phyloP scores from a whole-genome alignment of 1,140 invertebrate species.

The Eupristina koningsbergeri region DNA sequence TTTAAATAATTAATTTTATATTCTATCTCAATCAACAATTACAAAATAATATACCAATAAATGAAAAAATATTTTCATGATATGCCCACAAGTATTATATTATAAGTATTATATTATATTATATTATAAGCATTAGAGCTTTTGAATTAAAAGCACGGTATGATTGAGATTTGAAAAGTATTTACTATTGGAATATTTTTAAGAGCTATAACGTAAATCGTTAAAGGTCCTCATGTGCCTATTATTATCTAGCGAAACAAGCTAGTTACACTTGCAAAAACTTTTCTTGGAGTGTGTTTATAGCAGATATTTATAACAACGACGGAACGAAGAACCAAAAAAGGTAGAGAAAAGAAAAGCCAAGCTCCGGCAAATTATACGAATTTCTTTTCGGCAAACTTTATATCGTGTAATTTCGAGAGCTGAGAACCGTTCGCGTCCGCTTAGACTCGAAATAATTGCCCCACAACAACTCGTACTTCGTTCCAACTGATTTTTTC shows the following conservation, averaged over 20 bases:
- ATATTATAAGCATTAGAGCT: too few relatives aligned
- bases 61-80: too few relatives aligned
- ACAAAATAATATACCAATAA: too few relatives aligned
- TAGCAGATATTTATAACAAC: conserved; percentile 34
- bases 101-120: too few relatives aligned
- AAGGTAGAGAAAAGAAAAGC: conserved; percentile 27
- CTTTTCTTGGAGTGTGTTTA: conserved; percentile 38
- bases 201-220: background rate
- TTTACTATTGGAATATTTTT: background rate
- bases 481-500: conserved; percentile 52
- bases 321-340: conserved; percentile 4
- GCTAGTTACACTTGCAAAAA: conserved; percentile 16
- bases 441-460: conserved; percentile 49
- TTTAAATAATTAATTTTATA: too few relatives aligned
- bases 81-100: too few relatives aligned
- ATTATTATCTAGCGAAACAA: conserved; percentile 21
- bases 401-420: conserved; percentile 49
- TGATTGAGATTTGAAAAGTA: background rate
- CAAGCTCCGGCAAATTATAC: conserved; percentile 45
- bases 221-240: conserved; percentile 7
- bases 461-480: conserved; percentile 43
- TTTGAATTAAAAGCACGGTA: too few relatives aligned
- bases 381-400: conserved; percentile 52
- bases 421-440: conserved; percentile 11
- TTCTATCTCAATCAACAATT: too few relatives aligned